Percentiles rank a stretch among this genome's conserved stretches.
Conservation (phyloP, 2,113 vertebrate species). For the Nestor notabilis region DNA sequence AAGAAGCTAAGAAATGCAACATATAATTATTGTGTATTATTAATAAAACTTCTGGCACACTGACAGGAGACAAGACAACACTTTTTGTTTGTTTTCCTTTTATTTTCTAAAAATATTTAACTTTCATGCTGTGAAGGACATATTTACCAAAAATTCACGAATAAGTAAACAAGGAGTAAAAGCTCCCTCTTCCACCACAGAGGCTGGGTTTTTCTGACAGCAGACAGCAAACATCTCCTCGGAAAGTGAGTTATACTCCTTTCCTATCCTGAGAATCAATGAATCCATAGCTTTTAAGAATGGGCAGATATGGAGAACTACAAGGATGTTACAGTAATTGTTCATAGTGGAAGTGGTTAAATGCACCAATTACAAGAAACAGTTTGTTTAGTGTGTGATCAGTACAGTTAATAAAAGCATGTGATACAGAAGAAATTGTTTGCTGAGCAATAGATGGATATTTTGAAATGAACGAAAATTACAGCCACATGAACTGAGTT, state of each 20-base stretch:
- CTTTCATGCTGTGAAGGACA: neutral
- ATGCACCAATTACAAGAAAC: neutral
- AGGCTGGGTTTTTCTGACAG: neutral
- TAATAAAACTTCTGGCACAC: conserved; percentile 55
- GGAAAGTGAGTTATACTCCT: neutral
- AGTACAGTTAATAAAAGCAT: neutral
- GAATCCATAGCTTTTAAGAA: neutral
- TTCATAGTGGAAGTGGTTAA: neutral
- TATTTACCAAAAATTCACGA: neutral
- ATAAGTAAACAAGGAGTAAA: neutral
- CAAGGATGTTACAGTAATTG: neutral
- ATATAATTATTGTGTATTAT: conserved; percentile 60
- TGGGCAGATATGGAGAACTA: neutral
- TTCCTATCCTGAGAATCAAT: neutral
- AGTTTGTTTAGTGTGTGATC: neutral
- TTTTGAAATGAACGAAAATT: neutral
- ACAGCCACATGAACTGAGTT: neutral
- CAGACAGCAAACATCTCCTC: neutral
- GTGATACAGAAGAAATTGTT: rapidly evolving
- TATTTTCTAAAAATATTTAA: neutral
- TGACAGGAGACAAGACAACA: neutral
- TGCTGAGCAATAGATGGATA: neutral
- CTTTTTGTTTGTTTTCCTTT: neutral
- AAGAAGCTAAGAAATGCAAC: neutral
- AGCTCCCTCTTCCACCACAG: neutral